Evolutionary conservation across 2,113 vertebrate species (phyloP).

Genomic region (Probosciger aterrimus): DNA sequence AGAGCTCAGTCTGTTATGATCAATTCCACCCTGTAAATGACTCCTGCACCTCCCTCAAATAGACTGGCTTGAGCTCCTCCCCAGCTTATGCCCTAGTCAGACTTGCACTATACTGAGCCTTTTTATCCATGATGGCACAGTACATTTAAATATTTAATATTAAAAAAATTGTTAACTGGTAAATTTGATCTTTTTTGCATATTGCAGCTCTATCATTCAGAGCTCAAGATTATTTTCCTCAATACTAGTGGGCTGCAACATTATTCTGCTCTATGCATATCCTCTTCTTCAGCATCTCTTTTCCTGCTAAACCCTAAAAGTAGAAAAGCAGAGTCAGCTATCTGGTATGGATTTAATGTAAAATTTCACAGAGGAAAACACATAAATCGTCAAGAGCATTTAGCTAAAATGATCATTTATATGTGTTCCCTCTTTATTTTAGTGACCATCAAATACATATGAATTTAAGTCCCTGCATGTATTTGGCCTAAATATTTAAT

Average conservation of each 20-base stretch:
- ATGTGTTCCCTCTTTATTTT: neutral
- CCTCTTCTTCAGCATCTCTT: neutral
- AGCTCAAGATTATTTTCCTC: neutral
- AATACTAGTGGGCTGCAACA: neutral
- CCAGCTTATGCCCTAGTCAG: neutral
- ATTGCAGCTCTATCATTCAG: neutral
- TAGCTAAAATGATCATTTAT: neutral
- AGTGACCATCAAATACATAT: neutral
- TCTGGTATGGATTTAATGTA: neutral
- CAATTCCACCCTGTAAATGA: neutral
- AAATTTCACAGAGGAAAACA: neutral
- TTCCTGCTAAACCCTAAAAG: neutral
- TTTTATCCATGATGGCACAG: neutral
- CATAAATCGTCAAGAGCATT: neutral
- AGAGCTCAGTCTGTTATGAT: neutral
- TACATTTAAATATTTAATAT: neutral
- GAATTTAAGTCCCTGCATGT: neutral
- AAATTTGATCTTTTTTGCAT: neutral
- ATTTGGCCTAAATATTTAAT: slow-evolving; percentile 54
- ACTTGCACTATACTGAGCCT: neutral
- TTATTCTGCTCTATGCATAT: neutral
- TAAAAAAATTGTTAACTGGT: neutral
- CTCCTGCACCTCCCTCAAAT: neutral
- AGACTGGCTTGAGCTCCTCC: neutral
- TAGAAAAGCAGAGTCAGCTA: neutral